A percentile compares a stretch with the other conserved stretches of the same genome.
These are phyloP conservation scores for Rachycentron canadum DNA, from an alignment of 2,797 vertebrate genomes.

Conservation along the genomic window DNA sequence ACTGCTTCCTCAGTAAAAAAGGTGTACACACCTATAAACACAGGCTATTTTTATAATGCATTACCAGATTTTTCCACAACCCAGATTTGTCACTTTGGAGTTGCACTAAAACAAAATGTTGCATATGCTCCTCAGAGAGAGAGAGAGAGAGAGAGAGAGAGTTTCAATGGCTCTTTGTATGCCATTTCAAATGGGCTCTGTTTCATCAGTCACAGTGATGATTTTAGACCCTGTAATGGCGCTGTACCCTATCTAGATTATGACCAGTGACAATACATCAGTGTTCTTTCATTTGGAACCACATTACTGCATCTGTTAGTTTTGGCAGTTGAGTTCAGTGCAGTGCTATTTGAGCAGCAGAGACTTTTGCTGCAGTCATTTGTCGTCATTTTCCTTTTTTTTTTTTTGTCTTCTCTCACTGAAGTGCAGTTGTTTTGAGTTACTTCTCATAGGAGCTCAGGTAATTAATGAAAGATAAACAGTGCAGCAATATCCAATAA, in stretches of 20 bases:
- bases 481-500: slow-evolving; percentile 18
- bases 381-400: slow-evolving; percentile 76
- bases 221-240: slow-evolving; percentile 81
- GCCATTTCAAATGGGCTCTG: slow-evolving; percentile 79
- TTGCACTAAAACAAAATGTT: slow-evolving; percentile 73
- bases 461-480: slow-evolving; percentile 52
- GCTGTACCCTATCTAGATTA: slow-evolving; percentile 81
- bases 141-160: slow-evolving; percentile 21
- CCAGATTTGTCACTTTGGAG: slow-evolving; percentile 73
- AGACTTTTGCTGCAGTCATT: slow-evolving; percentile 86
- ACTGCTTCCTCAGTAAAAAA: slow-evolving; percentile 40
- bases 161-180: slow-evolving; percentile 77
- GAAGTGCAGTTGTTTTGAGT: slow-evolving; percentile 50
- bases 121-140: slow-evolving; percentile 60
- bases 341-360: slow-evolving; percentile 80
- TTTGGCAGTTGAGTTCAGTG: slow-evolving; percentile 79
- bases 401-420: slow-evolving; percentile 29
- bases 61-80: slow-evolving; percentile 72
- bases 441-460: slow-evolving; percentile 26
- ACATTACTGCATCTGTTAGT: slow-evolving; percentile 84
- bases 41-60: slow-evolving; percentile 67
- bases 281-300: slow-evolving; percentile 82
- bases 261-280: slow-evolving; percentile 84
- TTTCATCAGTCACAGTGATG: slow-evolving; percentile 83
- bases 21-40: slow-evolving; percentile 52